These are phyloP conservation scores for Mythimna loreyi DNA, from an alignment of 2,888 invertebrate genomes.

Conservation along the genomic window DNA sequence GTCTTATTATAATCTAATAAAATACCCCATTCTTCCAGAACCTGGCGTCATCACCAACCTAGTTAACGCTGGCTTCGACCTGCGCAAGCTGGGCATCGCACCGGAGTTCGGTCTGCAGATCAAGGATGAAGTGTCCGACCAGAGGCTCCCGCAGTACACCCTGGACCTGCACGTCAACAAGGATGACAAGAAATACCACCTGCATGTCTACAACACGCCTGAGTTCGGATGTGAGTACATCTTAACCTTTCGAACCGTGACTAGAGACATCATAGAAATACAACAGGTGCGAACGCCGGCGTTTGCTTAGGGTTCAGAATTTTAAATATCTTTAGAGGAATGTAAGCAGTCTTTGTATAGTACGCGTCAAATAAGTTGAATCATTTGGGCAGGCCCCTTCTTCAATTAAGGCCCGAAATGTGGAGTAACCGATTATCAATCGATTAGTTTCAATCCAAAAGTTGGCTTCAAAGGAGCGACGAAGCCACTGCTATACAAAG, in stretches of 20 bases:
- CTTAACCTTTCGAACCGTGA: too few relatives aligned
- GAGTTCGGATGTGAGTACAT: slow-evolving; percentile 90
- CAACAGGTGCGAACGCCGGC: too few relatives aligned
- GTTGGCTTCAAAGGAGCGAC: too few relatives aligned
- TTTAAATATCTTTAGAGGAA: not conserved
- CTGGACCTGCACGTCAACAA: slow-evolving; percentile 94
- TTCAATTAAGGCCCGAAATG: too few relatives aligned
- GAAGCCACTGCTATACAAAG: too few relatives aligned
- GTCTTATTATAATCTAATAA: not conserved
- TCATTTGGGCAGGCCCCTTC: too few relatives aligned
- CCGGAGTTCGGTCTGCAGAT: slow-evolving; percentile 94
- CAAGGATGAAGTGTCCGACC: slow-evolving; percentile 91
- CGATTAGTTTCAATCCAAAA: too few relatives aligned
- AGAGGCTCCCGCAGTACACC: slow-evolving; percentile 92
- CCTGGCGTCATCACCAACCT: slow-evolving; percentile 91
- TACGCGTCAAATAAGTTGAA: too few relatives aligned
- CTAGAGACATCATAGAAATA: too few relatives aligned
- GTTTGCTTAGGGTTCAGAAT: too few relatives aligned
- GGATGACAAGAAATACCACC: slow-evolving; percentile 93
- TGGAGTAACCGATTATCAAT: too few relatives aligned
- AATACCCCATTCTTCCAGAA: slow-evolving; percentile 75
- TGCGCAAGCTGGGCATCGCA: slow-evolving; percentile 94
- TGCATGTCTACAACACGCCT: slow-evolving; percentile 92
- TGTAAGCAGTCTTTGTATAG: too few relatives aligned
- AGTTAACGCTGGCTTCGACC: slow-evolving; percentile 92